Conservation (phyloP, 1,140 invertebrate species). For the Bombus breviceps region DNA sequence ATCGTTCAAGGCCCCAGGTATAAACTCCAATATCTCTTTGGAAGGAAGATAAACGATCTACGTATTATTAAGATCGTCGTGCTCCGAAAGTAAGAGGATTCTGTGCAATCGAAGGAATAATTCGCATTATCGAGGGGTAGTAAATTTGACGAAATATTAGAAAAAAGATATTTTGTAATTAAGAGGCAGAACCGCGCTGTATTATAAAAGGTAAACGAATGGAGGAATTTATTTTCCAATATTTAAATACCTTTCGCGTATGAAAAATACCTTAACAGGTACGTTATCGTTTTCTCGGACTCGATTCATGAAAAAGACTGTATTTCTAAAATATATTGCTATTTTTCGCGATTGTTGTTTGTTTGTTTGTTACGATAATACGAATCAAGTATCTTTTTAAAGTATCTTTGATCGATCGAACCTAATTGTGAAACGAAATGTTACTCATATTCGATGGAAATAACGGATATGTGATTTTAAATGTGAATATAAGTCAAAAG, state of each 20-base stretch:
- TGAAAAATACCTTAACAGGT: not conserved
- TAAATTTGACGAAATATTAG: not conserved
- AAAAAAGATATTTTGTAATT: not conserved
- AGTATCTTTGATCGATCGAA: not conserved
- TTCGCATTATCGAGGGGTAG: not conserved
- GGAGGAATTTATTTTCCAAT: not conserved
- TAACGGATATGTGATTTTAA: conserved; percentile 51
- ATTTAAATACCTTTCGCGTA: not conserved
- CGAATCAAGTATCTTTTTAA: conserved; percentile 37
- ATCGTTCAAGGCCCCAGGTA: conserved; percentile 35
- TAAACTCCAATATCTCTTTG: not conserved
- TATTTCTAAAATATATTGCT: conserved; percentile 1
- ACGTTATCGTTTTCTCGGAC: conserved; percentile 10
- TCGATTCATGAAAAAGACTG: conserved; percentile 31
- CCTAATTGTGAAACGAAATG: conserved; percentile 7
- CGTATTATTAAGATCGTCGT: not conserved
- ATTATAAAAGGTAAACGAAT: not conserved
- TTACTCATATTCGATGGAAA: conserved; percentile 42
- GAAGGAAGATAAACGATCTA: not conserved
- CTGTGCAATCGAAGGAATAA: not conserved
- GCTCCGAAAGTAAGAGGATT: not conserved
- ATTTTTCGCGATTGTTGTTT: not conserved
- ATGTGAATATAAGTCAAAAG: conserved; percentile 17
- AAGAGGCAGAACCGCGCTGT: not conserved
- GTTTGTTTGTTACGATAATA: not conserved